phyloP scores from a whole-genome alignment of 2,797 vertebrate genomes.

The Buceros bicornis region DNA sequence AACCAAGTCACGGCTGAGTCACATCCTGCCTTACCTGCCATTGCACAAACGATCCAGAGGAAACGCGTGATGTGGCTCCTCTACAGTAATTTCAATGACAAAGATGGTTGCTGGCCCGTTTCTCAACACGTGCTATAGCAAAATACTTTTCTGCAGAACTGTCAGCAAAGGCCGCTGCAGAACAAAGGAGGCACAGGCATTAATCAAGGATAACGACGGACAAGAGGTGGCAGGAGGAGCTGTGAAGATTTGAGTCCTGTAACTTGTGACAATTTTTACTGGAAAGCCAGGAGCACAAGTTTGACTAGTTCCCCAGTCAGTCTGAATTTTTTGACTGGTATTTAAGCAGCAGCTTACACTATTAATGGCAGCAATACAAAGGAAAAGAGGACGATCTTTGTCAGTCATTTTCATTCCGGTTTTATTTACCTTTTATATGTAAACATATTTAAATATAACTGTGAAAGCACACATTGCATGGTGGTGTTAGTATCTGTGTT shows the following conservation, averaged over 20 bases:
- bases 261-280: slow-evolving; percentile 41
- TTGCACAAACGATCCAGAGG: slow-evolving; percentile 32
- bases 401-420: neutral
- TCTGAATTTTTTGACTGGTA: neutral
- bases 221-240: neutral
- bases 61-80: neutral
- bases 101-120: slow-evolving; percentile 18
- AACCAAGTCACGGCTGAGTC: slow-evolving; percentile 52
- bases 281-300: slow-evolving; percentile 54
- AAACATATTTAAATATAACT: neutral
- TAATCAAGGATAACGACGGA: slow-evolving; percentile 51
- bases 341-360: neutral
- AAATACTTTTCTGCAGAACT: neutral
- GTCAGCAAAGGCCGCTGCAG: neutral
- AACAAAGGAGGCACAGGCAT: slow-evolving; percentile 42
- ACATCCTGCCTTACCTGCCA: slow-evolving; percentile 67
- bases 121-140: neutral
- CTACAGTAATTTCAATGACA: slow-evolving; percentile 17
- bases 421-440: neutral
- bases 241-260: neutral
- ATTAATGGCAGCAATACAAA: slow-evolving; percentile 30
- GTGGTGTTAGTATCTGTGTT: neutral
- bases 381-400: slow-evolving; percentile 22
- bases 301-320: slow-evolving; percentile 35
- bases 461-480: neutral